These are phyloP conservation scores for Microcebus ravelobensis DNA, from an alignment of 2,113 vertebrate genomes.

Conservation along the genomic window DNA sequence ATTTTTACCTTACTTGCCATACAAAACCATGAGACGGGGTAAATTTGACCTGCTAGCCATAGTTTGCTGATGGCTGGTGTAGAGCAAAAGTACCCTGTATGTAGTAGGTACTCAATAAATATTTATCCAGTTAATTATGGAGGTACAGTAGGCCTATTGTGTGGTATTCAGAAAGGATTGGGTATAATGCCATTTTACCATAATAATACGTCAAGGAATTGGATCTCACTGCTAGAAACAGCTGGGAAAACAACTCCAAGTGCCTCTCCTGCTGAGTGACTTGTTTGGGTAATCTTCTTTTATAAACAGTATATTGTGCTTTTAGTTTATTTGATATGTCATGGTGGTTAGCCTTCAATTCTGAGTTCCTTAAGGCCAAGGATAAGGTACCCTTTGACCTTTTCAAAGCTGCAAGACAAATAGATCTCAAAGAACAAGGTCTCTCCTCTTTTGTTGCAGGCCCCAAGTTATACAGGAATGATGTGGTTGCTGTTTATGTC, in stretches of 20 bases:
- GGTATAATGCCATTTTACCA: constrained; percentile 41
- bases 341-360: constrained; percentile 24
- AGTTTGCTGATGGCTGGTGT: neutral
- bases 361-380: constrained; percentile 2
- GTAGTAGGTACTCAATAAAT: constrained; percentile 31
- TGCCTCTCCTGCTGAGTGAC: neutral
- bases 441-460: constrained; percentile 22
- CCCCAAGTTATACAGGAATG: constrained; percentile 15
- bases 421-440: constrained; percentile 12
- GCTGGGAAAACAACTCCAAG: constrained; percentile 6
- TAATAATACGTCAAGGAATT: constrained; percentile 34
- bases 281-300: constrained; percentile 46
- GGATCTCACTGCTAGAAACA: constrained; percentile 46
- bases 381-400: constrained; percentile 6
- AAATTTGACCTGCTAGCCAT: neutral
- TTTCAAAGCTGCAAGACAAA: constrained; percentile 40
- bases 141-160: neutral
- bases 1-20: constrained; percentile 28
- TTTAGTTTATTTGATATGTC: constrained; percentile 61
- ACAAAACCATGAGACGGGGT: neutral
- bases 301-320: constrained; percentile 31
- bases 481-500: constrained; percentile 4
- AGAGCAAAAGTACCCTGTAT: neutral
- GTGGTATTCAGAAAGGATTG: neutral
- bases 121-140: constrained; percentile 38